These are phyloP conservation scores for Ceraclea dissimilis DNA, from an alignment of 2,888 invertebrate genomes.

Conservation along the genomic window DNA sequence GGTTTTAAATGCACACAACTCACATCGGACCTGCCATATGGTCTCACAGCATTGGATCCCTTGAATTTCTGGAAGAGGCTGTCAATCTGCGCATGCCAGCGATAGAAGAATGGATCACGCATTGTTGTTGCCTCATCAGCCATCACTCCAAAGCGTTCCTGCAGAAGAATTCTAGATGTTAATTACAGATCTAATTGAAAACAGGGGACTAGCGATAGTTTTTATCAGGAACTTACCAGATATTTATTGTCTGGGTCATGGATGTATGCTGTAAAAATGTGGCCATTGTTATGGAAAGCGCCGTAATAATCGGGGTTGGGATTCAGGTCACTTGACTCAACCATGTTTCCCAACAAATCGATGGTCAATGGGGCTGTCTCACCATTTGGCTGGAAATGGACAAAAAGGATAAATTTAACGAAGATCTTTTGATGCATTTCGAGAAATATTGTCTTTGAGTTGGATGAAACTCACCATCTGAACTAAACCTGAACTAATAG, in stretches of 20 bases:
- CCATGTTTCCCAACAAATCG: slow-evolving; percentile 53
- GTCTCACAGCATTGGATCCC: slow-evolving; percentile 36
- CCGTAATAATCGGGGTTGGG: slow-evolving; percentile 49
- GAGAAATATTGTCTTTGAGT: no score
- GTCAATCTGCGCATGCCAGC: slow-evolving; percentile 76
- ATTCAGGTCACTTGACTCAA: slow-evolving; percentile 49
- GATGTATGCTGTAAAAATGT: slow-evolving; percentile 48
- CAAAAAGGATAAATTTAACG: no score
- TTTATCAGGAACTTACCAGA: no score
- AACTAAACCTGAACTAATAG: slow-evolving; percentile 32
- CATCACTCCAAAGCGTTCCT: slow-evolving; percentile 73
- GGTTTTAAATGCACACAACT: no score
- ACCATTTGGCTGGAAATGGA: slow-evolving; percentile 34
- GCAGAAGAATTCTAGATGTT: slow-evolving; percentile 13
- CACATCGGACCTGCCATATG: slow-evolving; percentile 32
- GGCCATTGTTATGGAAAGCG: slow-evolving; percentile 55
- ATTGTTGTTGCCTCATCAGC: slow-evolving; percentile 78
- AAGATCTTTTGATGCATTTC: no score
- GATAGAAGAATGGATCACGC: slow-evolving; percentile 81
- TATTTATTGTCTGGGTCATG: slow-evolving; percentile 57
- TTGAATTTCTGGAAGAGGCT: slow-evolving; percentile 68
- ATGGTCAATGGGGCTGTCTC: slow-evolving; percentile 41
- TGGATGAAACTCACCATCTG: slow-evolving; percentile 24
- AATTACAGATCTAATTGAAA: no score
- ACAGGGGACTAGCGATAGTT: no score